Base-by-base conservation (phyloP, 1,140 invertebrate species). In the Hyposmocoma kahamanoa region DNA sequence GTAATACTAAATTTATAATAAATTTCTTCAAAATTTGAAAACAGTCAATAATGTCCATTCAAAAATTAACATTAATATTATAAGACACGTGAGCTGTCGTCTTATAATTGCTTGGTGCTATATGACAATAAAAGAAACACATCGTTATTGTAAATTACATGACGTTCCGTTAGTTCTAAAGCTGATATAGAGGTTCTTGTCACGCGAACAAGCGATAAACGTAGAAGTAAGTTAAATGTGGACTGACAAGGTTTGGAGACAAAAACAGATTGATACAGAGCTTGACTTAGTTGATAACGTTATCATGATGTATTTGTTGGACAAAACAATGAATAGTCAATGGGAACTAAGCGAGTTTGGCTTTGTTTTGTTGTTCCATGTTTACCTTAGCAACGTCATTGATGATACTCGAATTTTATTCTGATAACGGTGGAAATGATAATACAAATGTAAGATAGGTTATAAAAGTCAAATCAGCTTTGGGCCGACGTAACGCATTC, bases 91-190 rank as follows among this genome's bases (percentile, higher is more conserved):
- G 46, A 55, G 49, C 43, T 30, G 32, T 6, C 32, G 32, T 6
- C 32, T 17, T n/a, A 36, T 36, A 68, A 70, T 66, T 67, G 54
- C 59, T 51, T 48, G 59, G 56, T 66, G 56, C 59, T 59, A 61
- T 60, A 53, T 73, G 66, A 76, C 72, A 80, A 72, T 69, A 70
- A 78, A 70, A 80, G 67, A 78, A 81, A 81, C 76, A 81, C 68
- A 62, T 80, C 71, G 74, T 80, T 78, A 84, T 63, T 68, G 59
- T 73, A 74, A 74, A 80, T 84, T 78, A 81, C 80, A 84, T 71
- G 73, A 81, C 67, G 63, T 72, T 66, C 65, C 66, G 71, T 78
- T 81, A 65, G 59, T 66, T 63, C 56, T 45, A 62, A 67, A 62
- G 53, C 62, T 81, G 73, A 84, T 62, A 59, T 64, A 84, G 63